Base-by-base conservation (phyloP, 1,140 invertebrate species). In the Sweltsa coloradensis region DNA sequence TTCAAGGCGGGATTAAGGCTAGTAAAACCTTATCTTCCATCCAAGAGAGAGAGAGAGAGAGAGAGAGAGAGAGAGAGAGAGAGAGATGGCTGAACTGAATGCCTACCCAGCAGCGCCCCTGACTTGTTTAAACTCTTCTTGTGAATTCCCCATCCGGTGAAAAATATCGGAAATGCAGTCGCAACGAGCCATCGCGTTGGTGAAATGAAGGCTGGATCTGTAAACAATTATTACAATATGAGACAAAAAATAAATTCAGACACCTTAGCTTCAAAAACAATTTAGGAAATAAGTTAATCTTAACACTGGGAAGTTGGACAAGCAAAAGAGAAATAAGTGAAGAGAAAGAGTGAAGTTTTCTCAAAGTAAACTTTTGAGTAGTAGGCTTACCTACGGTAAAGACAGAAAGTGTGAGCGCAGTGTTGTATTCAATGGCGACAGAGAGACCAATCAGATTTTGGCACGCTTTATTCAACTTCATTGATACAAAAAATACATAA, bases 181-280 rank as follows among this genome's bases (percentile, higher is more conserved):
- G 85, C 73, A 3, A 74, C 62, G 7, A 89, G 59, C 81, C 84
- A 89, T 60, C 85, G 70, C 52, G 74, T 73, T 16, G 85, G 85
- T 19, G 81, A 73, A 54, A 85, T 78, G 5, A 76, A 70, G 40
- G 67, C 60, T 50, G 72, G 62, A 60, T 75, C 82, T 83, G 61
- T 48, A 70, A 68, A 56, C 53, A 55, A 55, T n/a, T n/a, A n/a
- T n/a, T n/a, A n/a, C n/a, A n/a, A n/a, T n/a, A n/a, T n/a, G n/a
- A n/a, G n/a, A n/a, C n/a, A n/a, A n/a, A n/a, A n/a, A n/a, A n/a
- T n/a, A n/a, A n/a, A n/a, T n/a, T n/a, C n/a, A n/a, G n/a, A n/a
- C 55, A 41, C 29, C 41, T 2, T 47, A 9, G 9, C 27, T 22
- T 39, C 11, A 14, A 41, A 16, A 19, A n/a, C 39, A 26, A 26